A percentile compares a stretch with the other conserved stretches of the same genome.
phyloP scores from a whole-genome alignment of 2,797 vertebrate species.

The Phoeniculus purpureus region DNA sequence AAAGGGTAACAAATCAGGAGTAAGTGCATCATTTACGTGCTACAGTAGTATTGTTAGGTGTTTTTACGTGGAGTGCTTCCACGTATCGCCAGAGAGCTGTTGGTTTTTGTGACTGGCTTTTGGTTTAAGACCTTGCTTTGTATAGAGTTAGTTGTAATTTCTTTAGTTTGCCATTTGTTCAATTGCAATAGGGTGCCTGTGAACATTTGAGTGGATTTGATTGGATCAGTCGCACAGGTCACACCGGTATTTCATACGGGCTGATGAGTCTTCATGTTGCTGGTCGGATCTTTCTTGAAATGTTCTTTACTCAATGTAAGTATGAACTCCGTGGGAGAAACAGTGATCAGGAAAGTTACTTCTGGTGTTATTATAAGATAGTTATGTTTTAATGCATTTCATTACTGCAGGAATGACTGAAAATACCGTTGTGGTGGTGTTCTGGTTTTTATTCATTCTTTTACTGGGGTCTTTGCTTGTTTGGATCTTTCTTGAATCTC shows the following conservation, averaged over 20 bases:
- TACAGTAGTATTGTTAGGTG: not conserved
- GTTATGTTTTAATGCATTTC: not conserved
- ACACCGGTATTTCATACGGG: slow-evolving; percentile 52
- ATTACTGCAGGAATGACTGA: not conserved
- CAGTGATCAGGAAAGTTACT: not conserved
- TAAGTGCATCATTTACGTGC: no score
- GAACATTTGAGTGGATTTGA: slow-evolving; percentile 71
- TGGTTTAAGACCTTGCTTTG: not conserved
- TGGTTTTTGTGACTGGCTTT: not conserved
- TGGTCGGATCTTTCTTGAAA: slow-evolving; percentile 66
- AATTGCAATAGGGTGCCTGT: slow-evolving; percentile 52
- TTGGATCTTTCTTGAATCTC: not conserved
- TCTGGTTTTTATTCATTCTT: not conserved
- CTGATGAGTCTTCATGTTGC: slow-evolving; percentile 48
- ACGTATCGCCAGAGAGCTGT: not conserved
- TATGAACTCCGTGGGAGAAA: not conserved
- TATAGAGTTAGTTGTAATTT: not conserved
- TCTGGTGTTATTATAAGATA: not conserved
- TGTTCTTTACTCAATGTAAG: slow-evolving; percentile 88
- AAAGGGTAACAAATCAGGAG: not conserved
- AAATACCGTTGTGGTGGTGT: not conserved
- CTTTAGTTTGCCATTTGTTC: not conserved
- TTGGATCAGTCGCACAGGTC: slow-evolving; percentile 80
- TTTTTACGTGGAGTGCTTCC: not conserved
- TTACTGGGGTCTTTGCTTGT: not conserved